Base-by-base conservation (phyloP, 2,888 invertebrate species). In the Corythucha ciliata region DNA sequence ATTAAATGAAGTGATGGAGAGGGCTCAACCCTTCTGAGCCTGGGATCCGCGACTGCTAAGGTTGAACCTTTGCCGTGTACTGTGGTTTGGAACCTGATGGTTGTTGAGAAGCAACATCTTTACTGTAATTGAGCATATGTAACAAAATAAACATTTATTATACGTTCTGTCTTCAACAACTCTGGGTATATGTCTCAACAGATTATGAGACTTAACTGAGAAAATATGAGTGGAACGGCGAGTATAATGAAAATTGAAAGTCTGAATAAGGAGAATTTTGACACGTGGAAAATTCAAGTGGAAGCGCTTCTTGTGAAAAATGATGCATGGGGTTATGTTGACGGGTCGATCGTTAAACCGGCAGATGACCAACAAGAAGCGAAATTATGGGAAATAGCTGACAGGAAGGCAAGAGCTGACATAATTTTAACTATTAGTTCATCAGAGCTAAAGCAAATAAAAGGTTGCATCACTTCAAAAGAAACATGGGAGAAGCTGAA, bases 361-460 rank as follows among this genome's bases (percentile, higher is more conserved):
- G 29, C 8, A 29, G n/a, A 8, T 24, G 24, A 22, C 12, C 29
- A 29, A 29, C 8, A 16, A 5, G 41, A 21, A 26, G 24, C 41
- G 22, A 24, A 6, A 3, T n/a, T 25, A 16, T 41, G 41, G 41
- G 41, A 41, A 25, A 6, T 7, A n/a, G n/a, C 24, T 4, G 41
- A 41, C n/a, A 21, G 41, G 14, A 41, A 41, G 22, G 20, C 16
- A 25, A 6, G 41, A 41, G 41, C 41, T n/a, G 41, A 41, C 14
- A 41, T 41, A 41, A 21, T 21, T 10, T 41, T 41, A 41, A 26
- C 20, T 8, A 41, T 41, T 24, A 25, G 24, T 5, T 26, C 41
- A 24, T 41, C 41, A 41, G 41, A 41, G 14, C 22, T 41, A 41
- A 41, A 39, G 18, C 39, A 39, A 39, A 22, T 39, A 39, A 39